Conservation (phyloP, 2,888 invertebrate genomes). For the Thecophora atra region DNA sequence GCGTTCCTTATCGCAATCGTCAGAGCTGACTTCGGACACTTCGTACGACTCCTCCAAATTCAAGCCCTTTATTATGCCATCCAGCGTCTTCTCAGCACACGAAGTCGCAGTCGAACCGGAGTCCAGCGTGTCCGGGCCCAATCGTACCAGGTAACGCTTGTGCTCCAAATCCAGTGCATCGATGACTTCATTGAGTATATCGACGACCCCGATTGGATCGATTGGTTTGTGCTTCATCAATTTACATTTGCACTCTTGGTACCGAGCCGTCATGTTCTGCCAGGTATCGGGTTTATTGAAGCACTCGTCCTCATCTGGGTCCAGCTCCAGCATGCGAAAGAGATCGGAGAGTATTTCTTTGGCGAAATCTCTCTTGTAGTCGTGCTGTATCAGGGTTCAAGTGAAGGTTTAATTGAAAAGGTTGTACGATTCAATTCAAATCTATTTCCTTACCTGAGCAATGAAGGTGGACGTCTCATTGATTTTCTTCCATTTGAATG, state of each 20-base stretch:
- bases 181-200: conserved; percentile 54
- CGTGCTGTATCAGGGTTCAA: conserved; percentile 40
- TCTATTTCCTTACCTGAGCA: conserved; percentile 38
- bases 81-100: conserved; percentile 41
- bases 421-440: no score
- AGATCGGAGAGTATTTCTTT: conserved; percentile 55
- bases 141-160: conserved; percentile 46
- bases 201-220: conserved; percentile 43
- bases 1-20: conserved; percentile 50
- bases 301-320: conserved; percentile 45
- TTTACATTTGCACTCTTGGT: conserved; percentile 53
- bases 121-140: conserved; percentile 28
- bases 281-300: background rate
- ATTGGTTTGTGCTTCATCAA: conserved; percentile 37
- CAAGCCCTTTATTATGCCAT: conserved; percentile 46
- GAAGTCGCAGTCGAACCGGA: conserved; percentile 14
- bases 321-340: conserved; percentile 51
- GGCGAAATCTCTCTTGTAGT: conserved; percentile 49
- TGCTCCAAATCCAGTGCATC: conserved; percentile 51
- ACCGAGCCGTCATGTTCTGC: conserved; percentile 50
- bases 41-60: conserved; percentile 55
- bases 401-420: background rate
- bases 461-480: conserved; percentile 46
- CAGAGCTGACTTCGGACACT: conserved; percentile 51
- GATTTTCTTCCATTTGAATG: conserved; percentile 55